Base-by-base conservation (phyloP, 2,888 invertebrate genomes). In the Deilephila porcellus region DNA sequence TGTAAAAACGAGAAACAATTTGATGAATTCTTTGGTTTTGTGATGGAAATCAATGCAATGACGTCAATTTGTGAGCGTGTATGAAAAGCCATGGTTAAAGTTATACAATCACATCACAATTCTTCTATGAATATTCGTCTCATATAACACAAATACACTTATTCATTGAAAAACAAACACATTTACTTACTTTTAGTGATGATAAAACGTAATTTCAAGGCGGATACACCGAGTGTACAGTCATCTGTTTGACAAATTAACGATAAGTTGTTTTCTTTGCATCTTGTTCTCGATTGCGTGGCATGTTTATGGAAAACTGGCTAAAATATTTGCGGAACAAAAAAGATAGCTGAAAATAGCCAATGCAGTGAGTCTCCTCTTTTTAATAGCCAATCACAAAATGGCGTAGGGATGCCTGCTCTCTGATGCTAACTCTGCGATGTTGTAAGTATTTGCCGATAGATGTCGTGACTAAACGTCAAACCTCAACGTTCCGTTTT, bases 161-260 rank as follows among this genome's bases (percentile, higher is more conserved):
- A 70, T 56, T 74, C 60, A 52, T 67, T 60, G 19, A 72, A 71
- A 71, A 60, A 71, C 7, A 79, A 79, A 79, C 76, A 76, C 74
- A 81, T 79, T 80, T 90, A 92, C 92, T 92, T 90, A 92, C 92
- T 87, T 88, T 82, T 83, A 80, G 78, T 81, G 80, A 84, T 83
- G 80, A 79, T 85, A 86, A 84, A 88, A 83, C 78, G 86, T 82
- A 88, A 85, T 84, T 86, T 88, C 82, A 88, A 92, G 90, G 91
- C 91, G 91, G 92, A 92, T 88, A 88, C 87, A 90, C 89, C 86
- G 88, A 90, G 86, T 90, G 90, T 89, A 91, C 91, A 93, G 92
- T 93, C 93, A 93, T 91, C 90, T 90, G 85, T 89, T 88, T 91
- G 91, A 91, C 91, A 91, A 88, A 81, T 88, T 85, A 83, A 79